Percentiles rank a stretch among this genome's conserved stretches.
phyloP scores from a whole-genome alignment of 2,888 invertebrate genomes.

The Agrotis segetum region DNA sequence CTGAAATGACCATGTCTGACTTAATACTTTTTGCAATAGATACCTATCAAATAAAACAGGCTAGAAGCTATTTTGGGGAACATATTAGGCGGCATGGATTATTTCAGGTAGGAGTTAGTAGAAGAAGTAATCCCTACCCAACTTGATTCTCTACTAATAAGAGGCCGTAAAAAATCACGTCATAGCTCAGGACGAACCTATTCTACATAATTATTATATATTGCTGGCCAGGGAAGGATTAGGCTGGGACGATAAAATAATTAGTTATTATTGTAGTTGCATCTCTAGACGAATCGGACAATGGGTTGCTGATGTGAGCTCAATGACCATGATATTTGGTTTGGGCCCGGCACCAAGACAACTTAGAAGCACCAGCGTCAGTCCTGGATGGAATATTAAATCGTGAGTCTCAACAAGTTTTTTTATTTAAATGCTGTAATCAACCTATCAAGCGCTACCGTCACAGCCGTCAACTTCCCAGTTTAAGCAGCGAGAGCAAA shows the following conservation, averaged over 20 bases:
- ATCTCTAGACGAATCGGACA: background rate
- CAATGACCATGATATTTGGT: no score
- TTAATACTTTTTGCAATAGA: conserved; percentile 11
- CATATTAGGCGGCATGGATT: conserved; percentile 5
- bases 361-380: no score
- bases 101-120: no score
- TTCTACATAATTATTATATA: background rate
- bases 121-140: conserved; percentile 6
- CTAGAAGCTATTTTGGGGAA: conserved; percentile 8
- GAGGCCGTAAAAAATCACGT: conserved; percentile 3
- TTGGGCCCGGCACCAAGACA: no score
- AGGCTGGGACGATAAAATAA: background rate
- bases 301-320: background rate
- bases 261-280: no score
- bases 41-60: conserved; percentile 17
- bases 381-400: background rate
- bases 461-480: no score
- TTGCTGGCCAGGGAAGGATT: conserved; percentile 5
- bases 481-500: no score
- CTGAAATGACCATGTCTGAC: conserved; percentile 18
- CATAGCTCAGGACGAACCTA: background rate
- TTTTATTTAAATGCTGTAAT: background rate
- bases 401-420: background rate
- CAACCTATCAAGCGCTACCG: no score
- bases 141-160: background rate